Evolutionary conservation across 35 echinoderm and acorn worm species (phyloP).

Genomic region (Anneissia japonica): DNA sequence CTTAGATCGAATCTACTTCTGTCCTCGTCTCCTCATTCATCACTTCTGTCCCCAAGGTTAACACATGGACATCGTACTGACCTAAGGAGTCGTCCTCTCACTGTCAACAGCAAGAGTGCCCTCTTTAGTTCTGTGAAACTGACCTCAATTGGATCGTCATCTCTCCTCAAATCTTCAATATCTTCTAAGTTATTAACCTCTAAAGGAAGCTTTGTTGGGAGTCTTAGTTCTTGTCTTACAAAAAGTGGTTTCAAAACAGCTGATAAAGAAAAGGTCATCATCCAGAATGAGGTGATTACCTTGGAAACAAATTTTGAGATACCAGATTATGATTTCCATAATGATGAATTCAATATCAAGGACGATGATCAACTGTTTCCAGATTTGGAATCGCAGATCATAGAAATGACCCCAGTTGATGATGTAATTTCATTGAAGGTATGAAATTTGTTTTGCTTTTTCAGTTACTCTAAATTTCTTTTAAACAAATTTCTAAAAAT

Average conservation of each 20-base stretch:
- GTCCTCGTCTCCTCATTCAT: not conserved
- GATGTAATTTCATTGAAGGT: not conserved
- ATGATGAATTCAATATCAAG: not conserved
- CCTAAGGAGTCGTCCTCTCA: not conserved
- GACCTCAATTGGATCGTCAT: not conserved
- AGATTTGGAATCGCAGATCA: not conserved
- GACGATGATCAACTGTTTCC: not conserved
- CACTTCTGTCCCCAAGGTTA: not conserved
- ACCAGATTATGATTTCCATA: conserved; percentile 24
- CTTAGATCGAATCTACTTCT: not conserved
- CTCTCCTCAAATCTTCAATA: not conserved
- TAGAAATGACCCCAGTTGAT: not conserved
- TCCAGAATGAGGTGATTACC: not conserved
- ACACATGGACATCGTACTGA: not conserved
- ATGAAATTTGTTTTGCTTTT: too few relatives aligned
- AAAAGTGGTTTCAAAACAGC: not conserved
- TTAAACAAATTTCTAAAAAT: not conserved
- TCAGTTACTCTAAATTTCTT: too few relatives aligned
- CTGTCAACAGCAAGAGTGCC: not conserved
- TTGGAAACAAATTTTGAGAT: not conserved
- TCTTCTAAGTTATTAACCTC: not conserved
- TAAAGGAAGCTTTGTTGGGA: not conserved
- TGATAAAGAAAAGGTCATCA: not conserved
- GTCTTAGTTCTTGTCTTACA: not conserved
- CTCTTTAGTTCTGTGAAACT: not conserved